phyloP scores from a whole-genome alignment of 2,888 invertebrate genomes.

The Cantharis rufa region DNA sequence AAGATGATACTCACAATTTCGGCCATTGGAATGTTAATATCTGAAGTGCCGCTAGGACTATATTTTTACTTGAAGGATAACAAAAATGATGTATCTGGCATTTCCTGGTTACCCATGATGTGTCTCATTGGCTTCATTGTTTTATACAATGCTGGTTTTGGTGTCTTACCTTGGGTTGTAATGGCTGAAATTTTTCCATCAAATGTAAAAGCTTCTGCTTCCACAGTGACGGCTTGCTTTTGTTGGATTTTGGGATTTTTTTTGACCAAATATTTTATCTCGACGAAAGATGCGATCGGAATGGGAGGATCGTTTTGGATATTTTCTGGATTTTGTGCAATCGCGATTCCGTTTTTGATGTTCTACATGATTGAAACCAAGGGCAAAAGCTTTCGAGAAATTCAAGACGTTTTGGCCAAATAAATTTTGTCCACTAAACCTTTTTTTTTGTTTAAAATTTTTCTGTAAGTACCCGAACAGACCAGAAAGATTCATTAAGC shows the following conservation, averaged over 20 bases:
- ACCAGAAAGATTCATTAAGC: no score
- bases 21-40: conserved; percentile 66
- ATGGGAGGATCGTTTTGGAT: neutral
- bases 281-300: conserved; percentile 31
- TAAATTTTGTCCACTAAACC: neutral
- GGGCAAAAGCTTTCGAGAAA: neutral
- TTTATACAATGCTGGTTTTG: conserved; percentile 71
- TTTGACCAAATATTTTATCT: conserved; percentile 70
- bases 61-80: conserved; percentile 67
- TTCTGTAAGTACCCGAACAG: no score
- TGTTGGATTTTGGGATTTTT: conserved; percentile 76
- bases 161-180: conserved; percentile 80
- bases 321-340: neutral
- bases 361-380: neutral
- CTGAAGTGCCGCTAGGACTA: conserved; percentile 60
- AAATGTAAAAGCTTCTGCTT: conserved; percentile 73
- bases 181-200: conserved; percentile 81
- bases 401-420: neutral
- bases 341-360: neutral
- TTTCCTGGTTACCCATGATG: conserved; percentile 71
- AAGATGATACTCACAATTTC: conserved; percentile 71
- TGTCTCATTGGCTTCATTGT: conserved; percentile 72
- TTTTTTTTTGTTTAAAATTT: no score
- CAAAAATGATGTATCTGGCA: conserved; percentile 56
- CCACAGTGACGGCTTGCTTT: conserved; percentile 72